phyloP scores from a whole-genome alignment of 2,113 vertebrate genomes.

The Vidua macroura region DNA sequence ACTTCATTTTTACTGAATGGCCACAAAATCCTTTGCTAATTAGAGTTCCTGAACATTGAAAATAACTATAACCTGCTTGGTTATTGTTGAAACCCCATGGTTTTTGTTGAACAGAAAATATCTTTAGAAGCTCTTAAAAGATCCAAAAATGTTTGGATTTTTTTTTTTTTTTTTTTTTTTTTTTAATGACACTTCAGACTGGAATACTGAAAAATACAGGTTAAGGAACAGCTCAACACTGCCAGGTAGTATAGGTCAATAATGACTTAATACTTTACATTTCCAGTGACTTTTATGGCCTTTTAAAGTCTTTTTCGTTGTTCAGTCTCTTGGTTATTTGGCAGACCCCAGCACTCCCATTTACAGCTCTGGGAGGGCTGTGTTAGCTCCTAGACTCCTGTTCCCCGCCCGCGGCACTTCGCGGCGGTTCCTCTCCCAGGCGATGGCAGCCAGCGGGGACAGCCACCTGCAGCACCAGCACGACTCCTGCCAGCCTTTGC shows the following conservation, averaged over 20 bases:
- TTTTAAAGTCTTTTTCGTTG: not conserved
- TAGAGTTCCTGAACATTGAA: not conserved
- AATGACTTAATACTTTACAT: not conserved
- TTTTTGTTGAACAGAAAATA: not conserved
- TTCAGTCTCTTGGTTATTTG: not conserved
- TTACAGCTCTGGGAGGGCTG: not conserved
- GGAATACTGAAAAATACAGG: not conserved
- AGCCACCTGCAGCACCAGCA: fast-evolving
- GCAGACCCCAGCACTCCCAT: not conserved
- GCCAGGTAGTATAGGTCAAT: not conserved
- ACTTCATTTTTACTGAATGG: not conserved
- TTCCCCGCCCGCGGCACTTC: fast-evolving
- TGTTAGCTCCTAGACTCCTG: fast-evolving
- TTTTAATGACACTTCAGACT: not conserved
- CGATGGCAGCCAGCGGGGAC: fast-evolving
- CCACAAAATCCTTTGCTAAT: not conserved
- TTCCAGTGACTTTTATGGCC: not conserved
- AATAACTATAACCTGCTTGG: not conserved
- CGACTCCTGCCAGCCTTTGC: fast-evolving
- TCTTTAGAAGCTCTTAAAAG: not conserved
- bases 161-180: not conserved
- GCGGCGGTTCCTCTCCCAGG: not conserved
- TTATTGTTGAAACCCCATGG: not conserved
- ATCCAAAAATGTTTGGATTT: not conserved
- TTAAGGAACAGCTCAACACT: not conserved